Evolutionary conservation across 2,888 invertebrate species (phyloP).

Genomic region (Congeria kusceri): DNA sequence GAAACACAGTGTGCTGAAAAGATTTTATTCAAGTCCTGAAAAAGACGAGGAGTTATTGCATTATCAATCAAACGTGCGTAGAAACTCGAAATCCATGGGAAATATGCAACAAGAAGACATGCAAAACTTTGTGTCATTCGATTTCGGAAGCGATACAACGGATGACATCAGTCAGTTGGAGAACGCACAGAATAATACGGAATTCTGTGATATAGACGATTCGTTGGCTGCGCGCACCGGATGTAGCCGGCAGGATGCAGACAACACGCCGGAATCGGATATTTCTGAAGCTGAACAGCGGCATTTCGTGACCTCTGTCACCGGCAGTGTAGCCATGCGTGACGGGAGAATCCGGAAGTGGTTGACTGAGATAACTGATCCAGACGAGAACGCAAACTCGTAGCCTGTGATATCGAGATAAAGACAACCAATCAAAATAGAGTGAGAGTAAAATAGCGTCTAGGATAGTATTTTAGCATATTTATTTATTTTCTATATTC

Average conservation of each 20-base stretch:
- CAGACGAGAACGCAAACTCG: conserved; percentile 53
- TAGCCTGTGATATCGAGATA: conserved; percentile 5
- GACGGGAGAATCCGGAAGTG: conserved; percentile 78
- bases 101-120: conserved; percentile 65
- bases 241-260: conserved; percentile 10
- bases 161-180: conserved; percentile 31
- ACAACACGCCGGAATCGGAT: conserved; percentile 16
- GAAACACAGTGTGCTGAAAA: conserved; percentile 66
- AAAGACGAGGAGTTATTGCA: conserved; percentile 56
- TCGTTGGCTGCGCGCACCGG: conserved; percentile 44
- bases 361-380: conserved; percentile 74
- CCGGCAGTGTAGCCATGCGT: conserved; percentile 60
- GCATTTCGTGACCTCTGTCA: conserved; percentile 66
- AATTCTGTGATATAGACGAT: conserved; percentile 49
- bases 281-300: conserved; percentile 24
- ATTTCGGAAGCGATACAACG: conserved; percentile 59
- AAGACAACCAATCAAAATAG: too few species aligned
- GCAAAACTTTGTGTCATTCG: conserved; percentile 52
- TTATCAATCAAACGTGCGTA: conserved; percentile 47
- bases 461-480: too few species aligned
- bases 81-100: conserved; percentile 67
- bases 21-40: conserved; percentile 70
- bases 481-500: too few species aligned
- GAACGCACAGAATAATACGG: conserved; percentile 35
- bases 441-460: too few species aligned